Base-by-base conservation (phyloP, 2,113 vertebrate genomes). In the Semnornis frantzii region DNA sequence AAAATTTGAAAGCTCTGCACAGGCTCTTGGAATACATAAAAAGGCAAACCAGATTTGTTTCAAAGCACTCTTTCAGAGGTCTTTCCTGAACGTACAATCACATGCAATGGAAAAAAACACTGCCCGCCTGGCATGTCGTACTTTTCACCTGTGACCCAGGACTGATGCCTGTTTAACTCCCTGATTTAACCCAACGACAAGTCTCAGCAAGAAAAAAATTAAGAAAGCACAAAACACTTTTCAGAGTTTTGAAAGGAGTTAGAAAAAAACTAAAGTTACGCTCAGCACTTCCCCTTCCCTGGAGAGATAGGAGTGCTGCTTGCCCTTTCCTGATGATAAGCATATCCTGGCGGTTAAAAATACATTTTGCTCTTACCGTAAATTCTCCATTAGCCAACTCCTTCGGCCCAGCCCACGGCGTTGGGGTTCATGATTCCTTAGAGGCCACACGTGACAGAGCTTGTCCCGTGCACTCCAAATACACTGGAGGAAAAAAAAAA, bases 331-430 rank as follows among this genome's bases (percentile, higher is more conserved):
- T 96, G 97, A 79, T 1, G 96, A 95, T 97, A 96, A 96, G 96
- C 95, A 92, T 91, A 97, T 96, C 97, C 97, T 95, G 94, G 70
- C 87, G n/a, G 89, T 95, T 96, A 97, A 95, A 97, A 97, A 97
- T 94, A 97, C 65, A 91, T 46, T 78, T 87, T 72, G 86, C 86
- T 92, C 94, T 97, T 93, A 95, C 86, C 62, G 94, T 94, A 95
- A 96, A 70, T 50, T 66, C 93, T 71, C 62, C 92, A 82, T 87
- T 71, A 93, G 89, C 83, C 71, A 89, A 70, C 58, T 90, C 77
- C 58, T 94, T 57, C 30, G 75, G 94, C 93, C 96, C 92, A 73
- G 77, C 72, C 81, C 60, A 81, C 2, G 4, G 44, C 25, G 44
- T 18, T 62, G 93, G 90, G 84, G 69, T n/a, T 77, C 52, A 44